Conservation (phyloP, 2,797 vertebrate genomes). For the Leucoraja ocellata region DNA sequence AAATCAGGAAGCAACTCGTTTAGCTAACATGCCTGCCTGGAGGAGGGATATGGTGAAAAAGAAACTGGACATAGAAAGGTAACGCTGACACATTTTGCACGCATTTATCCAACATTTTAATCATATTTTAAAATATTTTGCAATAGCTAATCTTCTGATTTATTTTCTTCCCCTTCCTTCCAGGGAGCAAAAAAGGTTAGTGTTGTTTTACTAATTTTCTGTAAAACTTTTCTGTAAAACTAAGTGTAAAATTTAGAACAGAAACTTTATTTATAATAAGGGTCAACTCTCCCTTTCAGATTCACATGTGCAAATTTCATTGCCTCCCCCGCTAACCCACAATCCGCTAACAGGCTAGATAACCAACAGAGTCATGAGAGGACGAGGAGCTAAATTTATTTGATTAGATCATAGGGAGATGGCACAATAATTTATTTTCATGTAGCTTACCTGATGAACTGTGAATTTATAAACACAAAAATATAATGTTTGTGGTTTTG, state of each 20-base stretch:
- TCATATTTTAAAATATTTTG: not conserved
- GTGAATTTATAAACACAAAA: not conserved
- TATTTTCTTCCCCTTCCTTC: not conserved
- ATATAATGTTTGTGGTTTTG: not conserved
- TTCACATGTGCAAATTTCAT: not conserved
- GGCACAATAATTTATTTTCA: not conserved
- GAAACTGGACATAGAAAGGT: conserved; percentile 93
- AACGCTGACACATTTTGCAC: not conserved
- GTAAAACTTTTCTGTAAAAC: too few species aligned
- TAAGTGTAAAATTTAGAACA: not conserved
- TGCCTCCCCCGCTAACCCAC: not conserved
- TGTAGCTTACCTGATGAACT: not conserved
- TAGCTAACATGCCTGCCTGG: conserved; percentile 92
- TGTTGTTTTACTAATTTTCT: conserved; percentile 37
- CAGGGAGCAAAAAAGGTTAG: conserved; percentile 96
- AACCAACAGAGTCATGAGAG: not conserved
- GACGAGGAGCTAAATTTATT: not conserved
- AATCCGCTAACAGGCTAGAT: not conserved
- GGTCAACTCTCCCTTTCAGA: not conserved
- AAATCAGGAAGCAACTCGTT: conserved; percentile 73
- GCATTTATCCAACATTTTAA: not conserved
- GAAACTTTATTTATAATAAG: not conserved
- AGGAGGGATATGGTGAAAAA: conserved; percentile 92
- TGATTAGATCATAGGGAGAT: not conserved
- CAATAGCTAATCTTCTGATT: not conserved